phyloP scores from a whole-genome alignment of 2,888 invertebrate species.

The Arrhopalites spinosus region DNA sequence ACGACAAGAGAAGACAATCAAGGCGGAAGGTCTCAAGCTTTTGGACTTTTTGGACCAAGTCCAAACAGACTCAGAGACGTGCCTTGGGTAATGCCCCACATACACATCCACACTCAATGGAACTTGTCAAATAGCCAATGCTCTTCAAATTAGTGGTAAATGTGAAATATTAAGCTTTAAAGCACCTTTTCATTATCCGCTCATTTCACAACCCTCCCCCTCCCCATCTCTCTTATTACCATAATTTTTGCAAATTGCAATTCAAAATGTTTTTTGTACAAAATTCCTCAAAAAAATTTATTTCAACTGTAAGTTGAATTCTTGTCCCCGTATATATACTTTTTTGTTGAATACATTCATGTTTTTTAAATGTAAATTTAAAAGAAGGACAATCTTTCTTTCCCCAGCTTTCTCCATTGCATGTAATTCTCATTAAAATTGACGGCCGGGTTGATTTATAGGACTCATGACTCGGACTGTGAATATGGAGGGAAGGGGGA shows the following conservation, averaged over 20 bases:
- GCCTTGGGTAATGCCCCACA: not conserved
- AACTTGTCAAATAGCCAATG: slow-evolving; percentile 25
- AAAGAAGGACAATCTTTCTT: too few relatives aligned
- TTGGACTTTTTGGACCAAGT: not conserved
- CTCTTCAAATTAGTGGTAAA: slow-evolving; percentile 26
- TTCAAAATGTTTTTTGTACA: too few relatives aligned
- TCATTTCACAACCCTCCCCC: slow-evolving; percentile 3
- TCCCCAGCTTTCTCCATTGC: too few relatives aligned
- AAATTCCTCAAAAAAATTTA: too few relatives aligned
- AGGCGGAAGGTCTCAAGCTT: not conserved
- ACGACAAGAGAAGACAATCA: slow-evolving; percentile 1
- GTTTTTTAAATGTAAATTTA: too few relatives aligned
- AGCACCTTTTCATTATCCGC: slow-evolving; percentile 24
- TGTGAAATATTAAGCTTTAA: slow-evolving; percentile 21
- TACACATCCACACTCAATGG: not conserved
- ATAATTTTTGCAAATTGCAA: too few relatives aligned
- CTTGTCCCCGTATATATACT: too few relatives aligned
- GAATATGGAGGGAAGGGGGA: not conserved
- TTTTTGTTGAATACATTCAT: too few relatives aligned
- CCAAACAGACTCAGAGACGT: not conserved
- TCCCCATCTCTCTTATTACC: slow-evolving; percentile 2
- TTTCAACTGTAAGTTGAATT: too few relatives aligned
- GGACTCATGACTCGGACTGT: not conserved
- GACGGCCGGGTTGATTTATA: too few relatives aligned
- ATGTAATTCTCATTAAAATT: too few relatives aligned